These are phyloP conservation scores for Euura lappo DNA, from an alignment of 1,140 invertebrate species.

Conservation along the genomic window DNA sequence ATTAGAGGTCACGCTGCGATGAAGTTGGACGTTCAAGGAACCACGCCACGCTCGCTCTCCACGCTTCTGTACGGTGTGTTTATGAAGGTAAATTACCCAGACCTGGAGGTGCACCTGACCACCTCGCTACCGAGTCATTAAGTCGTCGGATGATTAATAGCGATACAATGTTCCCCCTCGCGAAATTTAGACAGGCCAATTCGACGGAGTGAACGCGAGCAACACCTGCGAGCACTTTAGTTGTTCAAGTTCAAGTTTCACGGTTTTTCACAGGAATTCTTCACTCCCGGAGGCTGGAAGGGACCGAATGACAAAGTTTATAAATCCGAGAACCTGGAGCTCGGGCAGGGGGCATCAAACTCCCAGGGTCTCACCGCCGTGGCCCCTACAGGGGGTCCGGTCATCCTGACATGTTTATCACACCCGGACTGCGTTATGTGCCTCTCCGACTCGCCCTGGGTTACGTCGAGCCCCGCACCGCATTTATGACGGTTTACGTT, in stretches of 20 bases:
- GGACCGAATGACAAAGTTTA: neutral
- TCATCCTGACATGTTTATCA: constrained; percentile 51
- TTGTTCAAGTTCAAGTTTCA: neutral
- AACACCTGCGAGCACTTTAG: neutral
- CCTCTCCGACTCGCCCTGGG: constrained; percentile 34
- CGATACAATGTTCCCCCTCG: neutral
- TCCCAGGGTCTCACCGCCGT: constrained; percentile 40
- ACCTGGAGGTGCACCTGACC: constrained; percentile 3
- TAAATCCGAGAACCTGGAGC: constrained; percentile 6
- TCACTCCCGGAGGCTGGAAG: neutral
- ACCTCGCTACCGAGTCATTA: constrained; percentile 4
- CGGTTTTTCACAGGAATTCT: neutral
- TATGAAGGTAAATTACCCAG: constrained; percentile 3
- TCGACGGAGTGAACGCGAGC: too few relatives aligned
- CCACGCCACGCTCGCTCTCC: too few relatives aligned
- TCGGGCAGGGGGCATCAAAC: constrained; percentile 38
- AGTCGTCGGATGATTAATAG: constrained; percentile 10
- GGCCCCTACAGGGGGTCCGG: constrained; percentile 42
- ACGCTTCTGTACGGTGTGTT: neutral
- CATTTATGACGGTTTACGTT: constrained; percentile 37
- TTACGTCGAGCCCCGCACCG: constrained; percentile 8
- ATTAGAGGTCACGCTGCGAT: neutral
- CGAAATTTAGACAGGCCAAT: too few relatives aligned
- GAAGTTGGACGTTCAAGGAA: neutral
- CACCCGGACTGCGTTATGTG: constrained; percentile 44